Evolutionary conservation across 2,888 invertebrate species (phyloP).

Genomic region (Tipula confusa): DNA sequence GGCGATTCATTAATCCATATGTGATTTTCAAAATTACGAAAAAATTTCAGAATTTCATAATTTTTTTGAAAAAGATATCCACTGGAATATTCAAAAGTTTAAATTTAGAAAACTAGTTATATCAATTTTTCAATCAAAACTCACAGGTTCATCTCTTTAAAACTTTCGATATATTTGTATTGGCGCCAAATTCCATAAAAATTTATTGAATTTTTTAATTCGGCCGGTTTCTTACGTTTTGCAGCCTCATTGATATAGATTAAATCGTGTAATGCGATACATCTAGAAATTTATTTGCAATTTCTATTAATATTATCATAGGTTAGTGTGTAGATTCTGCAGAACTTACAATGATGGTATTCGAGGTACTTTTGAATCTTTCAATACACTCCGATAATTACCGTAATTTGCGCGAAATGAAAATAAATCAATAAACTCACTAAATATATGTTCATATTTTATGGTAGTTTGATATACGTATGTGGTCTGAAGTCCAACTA

Average conservation of each 20-base stretch:
- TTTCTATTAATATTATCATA: neutral
- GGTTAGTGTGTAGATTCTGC: neutral
- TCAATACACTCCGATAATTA: neutral
- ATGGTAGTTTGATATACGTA: neutral
- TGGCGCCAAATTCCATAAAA: constrained; percentile 12
- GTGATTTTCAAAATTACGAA: neutral
- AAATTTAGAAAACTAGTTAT: neutral
- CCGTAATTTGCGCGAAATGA: neutral
- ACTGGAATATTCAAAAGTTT: neutral
- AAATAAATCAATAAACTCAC: neutral
- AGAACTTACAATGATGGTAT: neutral
- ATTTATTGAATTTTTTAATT: neutral
- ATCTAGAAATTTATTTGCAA: neutral
- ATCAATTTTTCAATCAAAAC: neutral
- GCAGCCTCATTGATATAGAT: neutral
- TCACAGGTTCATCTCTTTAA: neutral
- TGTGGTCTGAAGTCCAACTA: neutral
- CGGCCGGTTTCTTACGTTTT: neutral
- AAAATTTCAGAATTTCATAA: neutral
- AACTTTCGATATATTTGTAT: neutral
- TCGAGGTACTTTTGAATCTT: neutral
- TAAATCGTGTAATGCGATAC: neutral
- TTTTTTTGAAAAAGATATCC: neutral
- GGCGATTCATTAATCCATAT: neutral
- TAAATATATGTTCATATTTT: neutral